A percentile compares a stretch with the other conserved stretches of the same genome.
Conservation (phyloP, 2,113 vertebrate species). For the Odontesthes bonariensis region DNA sequence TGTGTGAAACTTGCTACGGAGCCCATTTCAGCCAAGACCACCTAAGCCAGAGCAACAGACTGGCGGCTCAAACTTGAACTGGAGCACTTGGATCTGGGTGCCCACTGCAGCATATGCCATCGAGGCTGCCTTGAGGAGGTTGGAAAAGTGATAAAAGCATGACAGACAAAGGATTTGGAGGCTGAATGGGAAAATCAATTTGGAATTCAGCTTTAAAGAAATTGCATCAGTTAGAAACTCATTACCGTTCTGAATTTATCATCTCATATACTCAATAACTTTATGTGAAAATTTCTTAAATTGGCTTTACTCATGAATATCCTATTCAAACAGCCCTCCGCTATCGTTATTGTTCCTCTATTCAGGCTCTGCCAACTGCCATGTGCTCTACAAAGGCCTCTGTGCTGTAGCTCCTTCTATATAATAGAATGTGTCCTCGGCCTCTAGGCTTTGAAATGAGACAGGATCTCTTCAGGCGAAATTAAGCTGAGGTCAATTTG, state of each 20-base stretch:
- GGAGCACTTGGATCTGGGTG: constrained; percentile 48
- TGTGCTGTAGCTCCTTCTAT: constrained; percentile 41
- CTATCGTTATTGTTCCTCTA: constrained; percentile 48
- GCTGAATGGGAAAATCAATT: constrained; percentile 38
- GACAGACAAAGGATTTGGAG: constrained; percentile 35
- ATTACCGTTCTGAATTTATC: constrained; percentile 28
- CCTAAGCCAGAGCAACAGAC: constrained; percentile 49
- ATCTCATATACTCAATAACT: constrained; percentile 31
- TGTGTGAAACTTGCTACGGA: constrained; percentile 65
- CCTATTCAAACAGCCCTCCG: constrained; percentile 50
- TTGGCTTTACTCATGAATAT: constrained; percentile 64
- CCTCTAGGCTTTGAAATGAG: constrained; percentile 45
- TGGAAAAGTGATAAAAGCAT: constrained; percentile 40
- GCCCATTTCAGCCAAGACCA: constrained; percentile 57
- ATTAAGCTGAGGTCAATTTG: constrained; percentile 30
- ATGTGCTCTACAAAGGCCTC: constrained; percentile 61
- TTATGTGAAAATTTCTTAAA: constrained; percentile 41
- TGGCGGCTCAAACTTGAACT: constrained; percentile 47
- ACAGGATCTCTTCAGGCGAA: constrained; percentile 40
- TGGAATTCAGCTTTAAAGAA: constrained; percentile 34
- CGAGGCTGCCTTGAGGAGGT: constrained; percentile 28
- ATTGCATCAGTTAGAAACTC: constrained; percentile 38
- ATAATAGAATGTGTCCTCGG: constrained; percentile 61
- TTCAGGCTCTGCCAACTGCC: constrained; percentile 67
- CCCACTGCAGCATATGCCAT: constrained; percentile 49